Evolutionary conservation across 2,113 vertebrate genomes (phyloP).

Genomic region (Sylvia atricapilla): DNA sequence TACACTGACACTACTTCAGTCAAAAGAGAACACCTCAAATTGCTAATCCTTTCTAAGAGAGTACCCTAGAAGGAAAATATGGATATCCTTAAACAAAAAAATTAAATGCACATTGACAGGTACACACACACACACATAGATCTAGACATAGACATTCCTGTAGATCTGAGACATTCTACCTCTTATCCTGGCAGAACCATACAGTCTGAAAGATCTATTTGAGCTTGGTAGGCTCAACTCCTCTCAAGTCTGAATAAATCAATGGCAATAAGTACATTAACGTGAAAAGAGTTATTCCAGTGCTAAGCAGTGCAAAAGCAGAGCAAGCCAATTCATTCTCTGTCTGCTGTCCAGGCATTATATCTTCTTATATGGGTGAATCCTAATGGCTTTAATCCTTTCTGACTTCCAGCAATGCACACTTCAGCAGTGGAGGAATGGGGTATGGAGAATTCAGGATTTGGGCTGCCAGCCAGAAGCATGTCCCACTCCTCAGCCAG

Average conservation of each 20-base stretch:
- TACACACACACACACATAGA: neutral
- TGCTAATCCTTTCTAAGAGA: neutral
- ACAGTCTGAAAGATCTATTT: neutral
- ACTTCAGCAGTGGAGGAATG: neutral
- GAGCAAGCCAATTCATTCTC: neutral
- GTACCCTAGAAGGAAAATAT: neutral
- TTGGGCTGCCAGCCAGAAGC: neutral
- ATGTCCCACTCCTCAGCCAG: neutral
- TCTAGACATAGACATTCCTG: neutral
- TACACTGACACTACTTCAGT: neutral
- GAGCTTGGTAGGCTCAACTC: neutral
- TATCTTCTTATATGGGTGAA: neutral
- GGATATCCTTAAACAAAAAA: neutral
- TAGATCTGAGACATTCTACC: neutral
- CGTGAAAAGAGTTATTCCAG: neutral
- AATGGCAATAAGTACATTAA: slow-evolving; percentile 20
- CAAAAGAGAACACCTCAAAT: neutral
- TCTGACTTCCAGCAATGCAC: neutral
- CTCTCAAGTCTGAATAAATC: slow-evolving; percentile 20
- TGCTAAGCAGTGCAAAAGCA: neutral
- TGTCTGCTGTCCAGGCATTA: neutral
- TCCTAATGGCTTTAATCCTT: neutral
- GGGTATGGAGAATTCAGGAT: neutral
- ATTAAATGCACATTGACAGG: neutral
- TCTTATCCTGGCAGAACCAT: neutral